Base-by-base conservation (phyloP, 2,113 vertebrate genomes). In the Ammodytes dubius region DNA sequence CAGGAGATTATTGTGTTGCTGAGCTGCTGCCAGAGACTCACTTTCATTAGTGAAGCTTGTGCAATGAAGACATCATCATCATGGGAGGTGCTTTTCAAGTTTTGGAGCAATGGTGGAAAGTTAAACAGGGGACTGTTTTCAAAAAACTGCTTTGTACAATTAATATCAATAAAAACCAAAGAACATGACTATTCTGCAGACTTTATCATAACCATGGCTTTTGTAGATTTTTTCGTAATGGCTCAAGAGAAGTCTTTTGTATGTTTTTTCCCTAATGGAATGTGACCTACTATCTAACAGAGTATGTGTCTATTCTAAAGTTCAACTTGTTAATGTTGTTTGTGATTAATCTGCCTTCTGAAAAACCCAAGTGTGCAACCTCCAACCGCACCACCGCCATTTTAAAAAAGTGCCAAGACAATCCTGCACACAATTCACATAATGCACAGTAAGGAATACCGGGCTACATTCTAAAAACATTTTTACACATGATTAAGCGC, bases 11-110 rank as follows among this genome's bases (percentile, higher is more conserved):
- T 40, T 45, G 57, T 64, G 61, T 45, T 67, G 56, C 2, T 3
- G 7, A 37, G 52, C 27, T 27, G 59, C 27, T 70, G 70, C 54
- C 42, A 0, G 2, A 70, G n/a, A 43, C 50, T 45, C 27, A 47
- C 74, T 83, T 76, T 79, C 61, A 67, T 70, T 79, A 75, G 82
- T 6, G 65, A 70, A 76, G 81, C 11, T 11, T 79, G 50, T 19
- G 37, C 10, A 43, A 86, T 75, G 78, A 78, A 81, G 87, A 87
- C 79, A 19, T 81, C 70, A 79, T 84, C 43, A 77, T 69, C 70
- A 77, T 35, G 54, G 60, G 39, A 71, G 53, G 81, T 77, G 77
- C 80, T 64, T 82, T 83, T 77, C 81, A 88, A 81, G 82, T 19
- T 7, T 66, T 65, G 0, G 5, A 60, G 57, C 69, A 84, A 84